phyloP scores from a whole-genome alignment of 2,113 vertebrate genomes.

The Cercocebus atys region DNA sequence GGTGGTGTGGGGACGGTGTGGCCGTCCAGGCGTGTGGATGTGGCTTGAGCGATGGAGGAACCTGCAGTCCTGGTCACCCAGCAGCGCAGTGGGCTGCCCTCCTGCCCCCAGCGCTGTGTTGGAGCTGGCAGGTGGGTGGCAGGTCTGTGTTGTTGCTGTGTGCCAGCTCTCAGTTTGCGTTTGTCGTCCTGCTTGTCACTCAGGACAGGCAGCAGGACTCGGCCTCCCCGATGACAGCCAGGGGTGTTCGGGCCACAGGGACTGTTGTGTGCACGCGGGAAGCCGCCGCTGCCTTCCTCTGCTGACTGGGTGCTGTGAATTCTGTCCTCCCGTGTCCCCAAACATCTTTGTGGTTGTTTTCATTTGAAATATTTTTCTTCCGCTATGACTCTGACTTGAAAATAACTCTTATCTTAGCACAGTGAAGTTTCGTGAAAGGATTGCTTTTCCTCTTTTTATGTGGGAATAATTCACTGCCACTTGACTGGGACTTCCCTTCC shows the following conservation, averaged over 20 bases:
- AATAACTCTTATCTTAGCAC: background rate
- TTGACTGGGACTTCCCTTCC: background rate
- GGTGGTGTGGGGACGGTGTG: fast-evolving
- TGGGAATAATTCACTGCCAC: background rate
- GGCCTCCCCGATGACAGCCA: background rate
- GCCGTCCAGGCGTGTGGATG: fast-evolving
- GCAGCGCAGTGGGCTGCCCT: fast-evolving
- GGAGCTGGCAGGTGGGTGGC: background rate
- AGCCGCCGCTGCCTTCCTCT: background rate
- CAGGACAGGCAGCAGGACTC: background rate
- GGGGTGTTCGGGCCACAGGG: background rate
- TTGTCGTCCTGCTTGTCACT: background rate
- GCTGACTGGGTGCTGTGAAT: background rate
- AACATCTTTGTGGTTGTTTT: background rate
- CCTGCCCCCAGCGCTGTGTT: background rate
- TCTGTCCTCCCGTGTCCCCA: background rate
- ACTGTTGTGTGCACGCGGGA: background rate
- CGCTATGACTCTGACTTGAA: background rate
- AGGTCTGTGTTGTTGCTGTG: background rate
- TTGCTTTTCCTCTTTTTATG: background rate
- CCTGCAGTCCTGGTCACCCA: fast-evolving
- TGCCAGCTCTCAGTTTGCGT: background rate
- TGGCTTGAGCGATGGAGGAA: no score
- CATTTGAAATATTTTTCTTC: background rate
- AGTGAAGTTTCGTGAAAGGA: background rate